A percentile compares a stretch with the other conserved stretches of the same genome.
These are phyloP conservation scores for Microchrysa polita DNA, from an alignment of 2,888 invertebrate genomes.

Conservation along the genomic window DNA sequence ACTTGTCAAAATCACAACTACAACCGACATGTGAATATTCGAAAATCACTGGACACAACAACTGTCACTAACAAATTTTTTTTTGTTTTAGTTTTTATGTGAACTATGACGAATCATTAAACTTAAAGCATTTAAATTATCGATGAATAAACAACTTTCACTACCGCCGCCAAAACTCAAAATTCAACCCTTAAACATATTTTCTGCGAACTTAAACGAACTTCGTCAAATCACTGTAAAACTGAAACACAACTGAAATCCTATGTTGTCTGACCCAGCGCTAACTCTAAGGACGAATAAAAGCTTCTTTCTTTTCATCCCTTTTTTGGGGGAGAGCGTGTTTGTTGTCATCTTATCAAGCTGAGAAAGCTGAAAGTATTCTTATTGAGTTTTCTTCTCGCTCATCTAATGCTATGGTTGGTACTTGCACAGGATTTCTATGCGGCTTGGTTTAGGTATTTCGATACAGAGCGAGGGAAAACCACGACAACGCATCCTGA, in stretches of 20 bases:
- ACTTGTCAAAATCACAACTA: neutral
- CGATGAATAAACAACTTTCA: slow-evolving; percentile 3
- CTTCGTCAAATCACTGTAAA: slow-evolving; percentile 15
- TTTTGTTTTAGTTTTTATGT: too few species aligned
- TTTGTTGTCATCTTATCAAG: slow-evolving; percentile 43
- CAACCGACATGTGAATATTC: slow-evolving; percentile 26
- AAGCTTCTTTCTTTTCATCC: slow-evolving; percentile 34
- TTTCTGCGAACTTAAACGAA: neutral
- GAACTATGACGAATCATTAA: too few species aligned
- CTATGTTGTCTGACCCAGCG: neutral
- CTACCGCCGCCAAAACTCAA: slow-evolving; percentile 25
- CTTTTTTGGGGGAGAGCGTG: slow-evolving; percentile 12
- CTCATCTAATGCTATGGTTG: neutral
- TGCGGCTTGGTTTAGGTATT: neutral
- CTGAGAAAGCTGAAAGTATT: slow-evolving; percentile 36
- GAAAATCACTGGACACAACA: neutral
- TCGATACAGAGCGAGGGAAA: neutral
- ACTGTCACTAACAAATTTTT: too few species aligned
- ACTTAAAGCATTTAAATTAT: too few species aligned
- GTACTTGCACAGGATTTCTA: neutral
- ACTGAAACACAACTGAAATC: slow-evolving; percentile 26
- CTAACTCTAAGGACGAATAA: slow-evolving; percentile 22
- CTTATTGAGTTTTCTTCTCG: neutral
- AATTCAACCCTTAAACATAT: neutral
- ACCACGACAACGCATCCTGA: neutral